Conservation (phyloP, 2,888 invertebrate species). For the Thymelicus sylvestris region DNA sequence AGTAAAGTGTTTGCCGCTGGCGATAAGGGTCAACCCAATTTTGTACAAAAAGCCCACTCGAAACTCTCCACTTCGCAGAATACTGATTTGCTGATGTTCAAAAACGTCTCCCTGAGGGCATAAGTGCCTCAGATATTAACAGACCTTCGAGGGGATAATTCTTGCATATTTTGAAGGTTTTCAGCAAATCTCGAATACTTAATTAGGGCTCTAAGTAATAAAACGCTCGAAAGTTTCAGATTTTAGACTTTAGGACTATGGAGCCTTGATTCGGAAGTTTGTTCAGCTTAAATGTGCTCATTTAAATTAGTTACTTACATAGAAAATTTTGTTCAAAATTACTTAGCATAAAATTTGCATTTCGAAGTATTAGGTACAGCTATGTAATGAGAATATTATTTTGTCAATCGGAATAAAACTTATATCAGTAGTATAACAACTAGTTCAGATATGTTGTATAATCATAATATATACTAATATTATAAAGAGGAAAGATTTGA, state of each 20-base stretch:
- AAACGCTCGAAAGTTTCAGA: constrained; percentile 3
- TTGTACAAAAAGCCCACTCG: constrained; percentile 44
- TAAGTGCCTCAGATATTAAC: constrained; percentile 18
- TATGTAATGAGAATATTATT: background rate
- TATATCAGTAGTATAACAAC: background rate
- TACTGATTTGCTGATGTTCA: constrained; percentile 34
- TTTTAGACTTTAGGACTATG: constrained; percentile 3
- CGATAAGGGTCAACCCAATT: constrained; percentile 47
- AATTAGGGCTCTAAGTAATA: constrained; percentile 22
- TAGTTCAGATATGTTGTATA: no score
- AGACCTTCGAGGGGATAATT: constrained; percentile 17
- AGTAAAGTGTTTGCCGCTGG: constrained; percentile 39
- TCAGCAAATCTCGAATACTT: constrained; percentile 3
- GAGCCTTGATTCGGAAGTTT: constrained; percentile 15
- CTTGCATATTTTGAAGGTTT: constrained; percentile 16
- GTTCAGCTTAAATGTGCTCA: background rate
- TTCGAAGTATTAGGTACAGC: background rate
- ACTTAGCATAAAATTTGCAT: constrained; percentile 8
- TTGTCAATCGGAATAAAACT: background rate
- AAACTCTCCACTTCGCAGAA: constrained; percentile 34
- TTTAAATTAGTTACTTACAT: constrained; percentile 9
- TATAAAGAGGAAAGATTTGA: no score
- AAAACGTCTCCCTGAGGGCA: constrained; percentile 16
- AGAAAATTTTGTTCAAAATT: constrained; percentile 19
- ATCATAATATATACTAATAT: no score